Evolutionary conservation across 30 jellyfish, hydroid and myxozoan genomes (phyloP).

Genomic region (Aurelia aurita complex sp. Pacific): DNA sequence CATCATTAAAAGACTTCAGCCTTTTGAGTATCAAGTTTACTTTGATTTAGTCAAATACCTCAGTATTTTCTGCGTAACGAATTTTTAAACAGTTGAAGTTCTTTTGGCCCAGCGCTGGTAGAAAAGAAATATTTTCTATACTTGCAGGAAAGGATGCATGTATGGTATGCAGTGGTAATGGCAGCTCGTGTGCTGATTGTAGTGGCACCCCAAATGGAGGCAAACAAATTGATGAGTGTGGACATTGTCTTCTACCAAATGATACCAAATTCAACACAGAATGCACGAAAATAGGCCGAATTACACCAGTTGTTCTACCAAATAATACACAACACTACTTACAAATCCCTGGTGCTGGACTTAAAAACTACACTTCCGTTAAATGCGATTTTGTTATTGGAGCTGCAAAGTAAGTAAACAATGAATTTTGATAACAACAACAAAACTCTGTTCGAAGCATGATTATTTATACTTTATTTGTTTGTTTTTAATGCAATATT

Average conservation of each 20-base stretch:
- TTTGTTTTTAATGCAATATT: no score
- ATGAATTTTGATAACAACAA: no score
- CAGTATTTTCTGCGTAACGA: no score
- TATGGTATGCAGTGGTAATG: conserved; percentile 47
- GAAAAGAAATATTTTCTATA: no score
- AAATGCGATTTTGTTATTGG: background rate
- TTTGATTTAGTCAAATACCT: no score
- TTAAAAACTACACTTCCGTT: background rate
- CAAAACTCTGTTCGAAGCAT: no score
- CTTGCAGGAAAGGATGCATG: conserved; percentile 57
- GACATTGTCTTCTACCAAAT: conserved; percentile 14
- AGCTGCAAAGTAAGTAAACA: background rate
- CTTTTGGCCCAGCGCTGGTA: no score
- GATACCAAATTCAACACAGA: conserved; percentile 25
- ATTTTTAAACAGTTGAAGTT: no score
- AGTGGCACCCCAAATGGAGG: conserved; percentile 38
- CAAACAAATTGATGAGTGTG: conserved; percentile 26
- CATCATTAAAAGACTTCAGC: no score
- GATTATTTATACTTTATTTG: no score
- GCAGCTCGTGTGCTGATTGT: conserved; percentile 52
- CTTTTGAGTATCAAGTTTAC: no score
- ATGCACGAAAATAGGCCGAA: conserved; percentile 24
- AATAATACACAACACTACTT: background rate
- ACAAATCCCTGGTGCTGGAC: conserved; percentile 26
- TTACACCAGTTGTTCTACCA: conserved; percentile 11